phyloP scores from a whole-genome alignment of 2,888 invertebrate species.

The Ormyrus rosae region DNA sequence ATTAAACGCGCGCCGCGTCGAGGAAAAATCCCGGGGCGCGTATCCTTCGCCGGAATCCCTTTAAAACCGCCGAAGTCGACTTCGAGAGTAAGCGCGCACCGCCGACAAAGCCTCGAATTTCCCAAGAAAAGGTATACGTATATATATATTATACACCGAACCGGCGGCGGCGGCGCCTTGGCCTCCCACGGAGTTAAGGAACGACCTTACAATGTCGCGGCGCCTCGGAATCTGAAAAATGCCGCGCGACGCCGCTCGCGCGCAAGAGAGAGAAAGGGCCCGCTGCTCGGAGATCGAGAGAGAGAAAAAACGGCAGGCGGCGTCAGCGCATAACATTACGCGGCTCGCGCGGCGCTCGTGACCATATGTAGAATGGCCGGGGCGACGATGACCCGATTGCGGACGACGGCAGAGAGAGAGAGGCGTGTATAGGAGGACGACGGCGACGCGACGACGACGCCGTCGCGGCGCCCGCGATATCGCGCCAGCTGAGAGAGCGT shows the following conservation, averaged over 20 bases:
- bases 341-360: background rate
- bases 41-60: too few relatives aligned
- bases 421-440: conserved; percentile 55
- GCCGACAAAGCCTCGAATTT: background rate
- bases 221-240: conserved; percentile 33
- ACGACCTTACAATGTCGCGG: conserved; percentile 52
- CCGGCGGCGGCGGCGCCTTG: too few relatives aligned
- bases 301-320: conserved; percentile 5
- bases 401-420: conserved; percentile 53
- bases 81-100: too few relatives aligned
- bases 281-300: background rate
- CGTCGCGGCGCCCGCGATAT: conserved; percentile 43
- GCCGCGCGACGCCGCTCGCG: background rate
- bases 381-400: conserved; percentile 66
- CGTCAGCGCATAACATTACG: background rate
- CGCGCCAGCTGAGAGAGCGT: conserved; percentile 2
- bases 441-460: conserved; percentile 27
- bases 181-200: conserved; percentile 12
- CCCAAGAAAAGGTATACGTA: background rate
- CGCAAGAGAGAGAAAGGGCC: conserved; percentile 7
- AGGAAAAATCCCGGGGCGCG: background rate
- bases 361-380: conserved; percentile 52
- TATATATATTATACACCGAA: too few relatives aligned
- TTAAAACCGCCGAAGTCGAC: too few relatives aligned
- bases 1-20: background rate